Evolutionary conservation across 1,140 invertebrate genomes (phyloP), one percentile per base, ranked within the genome.

Genomic region (Sweltsa coloradensis): DNA sequence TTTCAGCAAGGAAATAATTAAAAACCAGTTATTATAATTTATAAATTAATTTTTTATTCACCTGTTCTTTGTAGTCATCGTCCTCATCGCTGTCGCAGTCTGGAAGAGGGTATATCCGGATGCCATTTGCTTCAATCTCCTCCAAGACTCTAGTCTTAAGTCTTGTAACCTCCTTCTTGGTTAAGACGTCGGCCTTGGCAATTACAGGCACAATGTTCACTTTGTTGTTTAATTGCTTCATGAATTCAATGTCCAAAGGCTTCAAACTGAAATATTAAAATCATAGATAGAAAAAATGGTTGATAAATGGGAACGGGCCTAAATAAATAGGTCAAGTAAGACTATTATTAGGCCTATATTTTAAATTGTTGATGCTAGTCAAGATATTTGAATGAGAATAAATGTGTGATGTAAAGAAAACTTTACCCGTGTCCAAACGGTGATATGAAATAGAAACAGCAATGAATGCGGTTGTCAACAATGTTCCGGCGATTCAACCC

Each of bases 401-500:
- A n/a, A n/a, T n/a, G n/a, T n/a, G n/a, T n/a, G n/a, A n/a, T n/a
- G n/a, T n/a, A n/a, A n/a, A 6, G 19, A 41, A 41, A 21, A 3
- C 59, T 62, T 59, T 73, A 86, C 80, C 94, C 93, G 73, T 98
- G 94, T 24, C 94, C 94, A 67, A 93, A 93, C 13, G 97, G 96
- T 36, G 95, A 94, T 61, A 99, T 97, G 66, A 99, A 99, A 69
- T 99, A 99, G 57, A 99, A 91, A 70, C 95, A 99, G 66, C 89
- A 94, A 63, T 95, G 90, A 60, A 95, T 88, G 63, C 90, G 76
- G 66, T 89, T 92, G 59, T 95, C 91, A 34, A 91, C 81, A 54
- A 92, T 93, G 58, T 93, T 90, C 53, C 89, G 78, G 37, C 89
- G 74, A 65, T 94, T 93, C 11, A 94, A 71, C 5, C 91, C 90